Base-by-base conservation (phyloP, 2,888 invertebrate species). In the Drosophila infuscata region DNA sequence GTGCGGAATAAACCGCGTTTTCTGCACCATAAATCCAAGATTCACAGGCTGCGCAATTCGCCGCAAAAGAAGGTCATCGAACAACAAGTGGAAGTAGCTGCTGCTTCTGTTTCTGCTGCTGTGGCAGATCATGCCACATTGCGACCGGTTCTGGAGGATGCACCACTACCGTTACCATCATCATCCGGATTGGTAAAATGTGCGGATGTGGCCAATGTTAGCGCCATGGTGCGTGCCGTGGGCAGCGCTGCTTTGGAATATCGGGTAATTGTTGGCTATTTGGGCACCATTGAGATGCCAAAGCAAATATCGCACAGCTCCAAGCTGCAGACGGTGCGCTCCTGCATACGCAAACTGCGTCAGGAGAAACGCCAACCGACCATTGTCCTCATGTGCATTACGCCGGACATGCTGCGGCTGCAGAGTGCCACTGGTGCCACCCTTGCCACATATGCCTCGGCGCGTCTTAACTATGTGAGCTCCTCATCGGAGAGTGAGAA, bases 241-340 rank as follows among this genome's bases (percentile, higher is more conserved):
- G 89, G 91, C 25, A 86, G 82, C 52, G 77, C 93, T 94, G 92
- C 95, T 0, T 94, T 97, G 11, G 97, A 97, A 74, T 97, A 96
- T 89, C 95, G 97, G 81, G 97, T 97, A 0, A 95, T 99, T 3
- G 98, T 99, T 1, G 98, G 98, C 1, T 99, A 99, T 93, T 94
- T 99, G 56, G 99, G 99, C 30, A 98, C 99, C 2, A 98, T 99
- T 76, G 99, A 99, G 93, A 98, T 99, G 94, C 98, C 99, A 0
- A 96, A 96, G 92, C 96, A 97, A 80, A 94, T 97, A 51, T 94
- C 96, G 60, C 95, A 95, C 53, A 96, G 96, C 48, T 96, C 96
- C 17, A 95, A 97, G 64, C 93, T 96, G 80, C 95, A 96, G 92
- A 96, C 97, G 25, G 96, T 98, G 20, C 95, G 97, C 68, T 97